Evolutionary conservation across 2,888 invertebrate species (phyloP), one percentile per base, ranked within the genome.

Genomic region (Ypsolopha sequella): DNA sequence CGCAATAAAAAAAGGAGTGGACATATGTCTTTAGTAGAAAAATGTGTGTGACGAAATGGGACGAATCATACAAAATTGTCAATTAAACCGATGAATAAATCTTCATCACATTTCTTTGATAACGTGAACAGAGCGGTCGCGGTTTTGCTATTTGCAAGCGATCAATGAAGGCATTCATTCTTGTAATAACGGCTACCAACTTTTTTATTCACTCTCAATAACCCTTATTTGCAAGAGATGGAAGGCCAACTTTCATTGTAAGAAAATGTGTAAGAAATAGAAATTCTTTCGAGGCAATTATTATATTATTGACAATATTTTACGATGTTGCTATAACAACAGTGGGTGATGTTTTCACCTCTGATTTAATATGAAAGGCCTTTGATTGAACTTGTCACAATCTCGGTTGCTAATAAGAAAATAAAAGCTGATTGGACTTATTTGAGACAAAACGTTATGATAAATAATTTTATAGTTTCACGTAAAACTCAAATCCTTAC

Each of bases 91-190:
- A 24, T 24, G 24, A 24, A 3, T 24, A 24, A 24, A 24, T 24
- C 24, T 24, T 2, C 24, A 24, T 24, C 24, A 24, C 24, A 24
- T 24, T 24, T 24, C 24, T 24, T 24, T 24, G 24, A 24, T 24
- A 24, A 24, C 24, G 24, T 24, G 24, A 24, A 24, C 24, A 24
- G 24, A 24, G 24, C 4, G 24, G 24, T 24, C 24, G 24, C 24
- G 24, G 24, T 24, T 24, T 24, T 24, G 24, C 24, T 4, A 24
- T 50, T 41, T 51, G 64, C 66, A 68, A 64, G 68, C 70, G 66
- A 70, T 69, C 69, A 74, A 73, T 73, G 67, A 66, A 67, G 61
- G 61, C 66, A 68, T 66, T 64, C 59, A 64, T 58, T 48, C 51
- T 54, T 13, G 36, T 13, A 10, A n/a, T 24, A 46, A 46, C 35